Percentiles rank a stretch among this genome's conserved stretches.
These are phyloP conservation scores for Eucera pruinosa DNA, from an alignment of 2,888 invertebrate genomes.

Conservation along the genomic window DNA sequence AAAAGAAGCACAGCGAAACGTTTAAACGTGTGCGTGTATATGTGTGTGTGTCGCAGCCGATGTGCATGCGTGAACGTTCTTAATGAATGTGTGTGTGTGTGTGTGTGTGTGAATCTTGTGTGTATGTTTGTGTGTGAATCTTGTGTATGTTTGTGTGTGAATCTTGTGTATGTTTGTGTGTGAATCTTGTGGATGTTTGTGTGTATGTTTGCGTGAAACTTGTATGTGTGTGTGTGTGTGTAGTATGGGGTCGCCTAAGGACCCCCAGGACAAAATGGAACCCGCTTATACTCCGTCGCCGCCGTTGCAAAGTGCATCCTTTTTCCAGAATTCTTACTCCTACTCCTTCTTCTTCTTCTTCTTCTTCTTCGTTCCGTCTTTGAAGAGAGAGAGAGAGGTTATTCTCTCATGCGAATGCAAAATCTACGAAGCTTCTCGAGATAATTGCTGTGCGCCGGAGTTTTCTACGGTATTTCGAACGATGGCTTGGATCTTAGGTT, in stretches of 20 bases:
- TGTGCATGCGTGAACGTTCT: constrained; percentile 63
- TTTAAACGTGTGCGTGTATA: too few species aligned
- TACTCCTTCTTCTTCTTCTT: constrained; percentile 50
- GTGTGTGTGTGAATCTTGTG: constrained; percentile 61
- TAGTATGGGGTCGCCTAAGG: constrained; percentile 72
- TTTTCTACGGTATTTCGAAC: too few species aligned
- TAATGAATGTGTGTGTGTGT: constrained; percentile 72
- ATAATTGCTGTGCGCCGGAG: constrained; percentile 74
- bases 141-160: constrained; percentile 46
- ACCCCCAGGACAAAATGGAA: constrained; percentile 83
- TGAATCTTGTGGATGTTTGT: constrained; percentile 70
- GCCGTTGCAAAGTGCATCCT: constrained; percentile 78
- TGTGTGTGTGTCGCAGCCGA: constrained; percentile 50
- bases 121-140: constrained; percentile 59
- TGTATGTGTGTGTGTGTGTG: constrained; percentile 61
- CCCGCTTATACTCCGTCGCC: constrained; percentile 80
- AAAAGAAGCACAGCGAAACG: constrained; percentile 47
- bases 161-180: constrained; percentile 58
- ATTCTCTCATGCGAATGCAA: constrained; percentile 70
- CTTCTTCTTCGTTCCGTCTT: constrained; percentile 26
- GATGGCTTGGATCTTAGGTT: too few species aligned
- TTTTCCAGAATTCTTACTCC: constrained; percentile 70
- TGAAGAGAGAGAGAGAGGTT: constrained; percentile 42
- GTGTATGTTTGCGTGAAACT: constrained; percentile 66
- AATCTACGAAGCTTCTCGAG: constrained; percentile 66